Evolutionary conservation across 2,888 invertebrate species (phyloP).

Genomic region (Tetranychus piercei): DNA sequence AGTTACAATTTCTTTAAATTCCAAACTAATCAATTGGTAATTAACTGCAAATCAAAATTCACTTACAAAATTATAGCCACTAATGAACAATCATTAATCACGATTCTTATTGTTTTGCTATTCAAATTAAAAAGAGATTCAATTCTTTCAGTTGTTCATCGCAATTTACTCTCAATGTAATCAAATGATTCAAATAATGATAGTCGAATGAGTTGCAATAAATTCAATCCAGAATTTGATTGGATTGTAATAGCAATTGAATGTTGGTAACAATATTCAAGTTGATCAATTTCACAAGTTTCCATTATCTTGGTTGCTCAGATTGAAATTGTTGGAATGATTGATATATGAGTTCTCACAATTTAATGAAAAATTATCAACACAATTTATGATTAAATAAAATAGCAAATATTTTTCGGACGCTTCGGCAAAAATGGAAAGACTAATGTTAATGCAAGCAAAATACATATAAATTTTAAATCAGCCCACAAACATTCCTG

Average conservation of each 20-base stretch:
- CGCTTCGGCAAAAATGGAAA: neutral
- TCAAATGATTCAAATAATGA: neutral
- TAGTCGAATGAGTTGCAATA: neutral
- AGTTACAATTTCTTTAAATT: too few species aligned
- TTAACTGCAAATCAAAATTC: too few species aligned
- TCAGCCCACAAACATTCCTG: neutral
- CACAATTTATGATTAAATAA: neutral
- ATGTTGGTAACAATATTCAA: neutral
- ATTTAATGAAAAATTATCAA: neutral
- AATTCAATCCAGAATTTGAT: neutral
- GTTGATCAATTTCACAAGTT: neutral
- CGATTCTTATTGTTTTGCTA: too few species aligned
- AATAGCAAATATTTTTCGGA: neutral
- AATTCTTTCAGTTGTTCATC: too few species aligned
- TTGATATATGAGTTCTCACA: neutral
- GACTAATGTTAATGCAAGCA: neutral
- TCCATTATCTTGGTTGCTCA: neutral
- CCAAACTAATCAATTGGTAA: too few species aligned
- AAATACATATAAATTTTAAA: neutral
- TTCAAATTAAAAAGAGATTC: too few species aligned
- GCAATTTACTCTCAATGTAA: neutral
- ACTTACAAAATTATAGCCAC: too few species aligned
- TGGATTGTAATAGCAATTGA: neutral
- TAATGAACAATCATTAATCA: too few species aligned
- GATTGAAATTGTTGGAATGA: neutral